Evolutionary conservation across 2,113 vertebrate species (phyloP).

Genomic region (Malurus cyaneus): DNA sequence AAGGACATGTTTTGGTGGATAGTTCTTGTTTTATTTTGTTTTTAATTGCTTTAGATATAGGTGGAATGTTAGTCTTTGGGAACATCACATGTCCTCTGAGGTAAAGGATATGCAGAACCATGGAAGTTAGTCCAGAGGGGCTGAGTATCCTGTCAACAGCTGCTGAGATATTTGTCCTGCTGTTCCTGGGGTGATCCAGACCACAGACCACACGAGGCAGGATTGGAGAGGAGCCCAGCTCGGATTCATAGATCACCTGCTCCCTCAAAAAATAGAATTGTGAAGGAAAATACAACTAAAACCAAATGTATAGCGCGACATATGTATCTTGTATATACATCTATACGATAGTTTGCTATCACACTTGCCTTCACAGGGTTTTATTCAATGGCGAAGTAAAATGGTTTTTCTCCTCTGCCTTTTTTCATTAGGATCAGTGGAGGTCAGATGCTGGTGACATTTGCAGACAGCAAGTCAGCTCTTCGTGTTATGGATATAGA

Average conservation of each 20-base stretch:
- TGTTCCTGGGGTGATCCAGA: background rate
- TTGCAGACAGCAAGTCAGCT: conserved; percentile 79
- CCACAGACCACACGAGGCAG: background rate
- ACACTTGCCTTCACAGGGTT: background rate
- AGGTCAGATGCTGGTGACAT: conserved; percentile 82
- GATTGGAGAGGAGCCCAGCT: background rate
- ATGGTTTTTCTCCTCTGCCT: background rate
- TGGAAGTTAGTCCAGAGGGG: background rate
- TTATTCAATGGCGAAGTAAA: background rate
- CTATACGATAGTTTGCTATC: background rate
- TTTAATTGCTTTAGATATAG: background rate
- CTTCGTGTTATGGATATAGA: conserved; percentile 78
- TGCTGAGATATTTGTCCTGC: background rate
- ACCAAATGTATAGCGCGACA: background rate
- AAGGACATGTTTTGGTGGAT: background rate
- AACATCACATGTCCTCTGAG: background rate
- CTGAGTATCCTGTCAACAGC: background rate
- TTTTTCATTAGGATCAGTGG: conserved; percentile 73
- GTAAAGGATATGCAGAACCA: background rate
- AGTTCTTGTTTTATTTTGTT: background rate
- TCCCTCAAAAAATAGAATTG: background rate
- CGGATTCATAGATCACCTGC: background rate
- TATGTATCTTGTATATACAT: background rate
- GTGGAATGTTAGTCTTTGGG: background rate
- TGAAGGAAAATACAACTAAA: background rate